These are phyloP conservation scores for Boulengeromyrus knoepffleri DNA, from an alignment of 2,113 vertebrate genomes.

Conservation along the genomic window DNA sequence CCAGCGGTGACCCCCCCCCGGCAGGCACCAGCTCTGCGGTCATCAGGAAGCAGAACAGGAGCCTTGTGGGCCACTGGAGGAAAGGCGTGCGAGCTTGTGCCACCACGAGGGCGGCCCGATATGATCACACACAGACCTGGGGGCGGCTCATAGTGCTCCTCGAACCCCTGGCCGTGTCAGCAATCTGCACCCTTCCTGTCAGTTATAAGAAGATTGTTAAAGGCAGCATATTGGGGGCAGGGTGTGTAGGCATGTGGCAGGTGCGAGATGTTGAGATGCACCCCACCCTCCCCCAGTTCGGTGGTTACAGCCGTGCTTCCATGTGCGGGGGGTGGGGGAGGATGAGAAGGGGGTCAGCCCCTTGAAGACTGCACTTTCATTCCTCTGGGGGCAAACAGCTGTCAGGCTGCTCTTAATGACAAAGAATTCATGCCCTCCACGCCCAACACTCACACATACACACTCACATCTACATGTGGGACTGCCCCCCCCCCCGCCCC, in stretches of 20 bases:
- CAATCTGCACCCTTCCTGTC: not conserved
- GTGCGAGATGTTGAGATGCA: not conserved
- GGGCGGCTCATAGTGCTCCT: not conserved
- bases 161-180: not conserved
- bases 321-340: not conserved
- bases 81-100: not conserved
- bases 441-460: not conserved
- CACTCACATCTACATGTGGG: too few species aligned
- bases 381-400: not conserved
- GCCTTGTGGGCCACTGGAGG: not conserved
- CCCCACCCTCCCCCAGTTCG: not conserved
- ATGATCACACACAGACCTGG: not conserved
- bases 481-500: too few species aligned
- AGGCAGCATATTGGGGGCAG: not conserved
- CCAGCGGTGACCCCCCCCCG: not conserved
- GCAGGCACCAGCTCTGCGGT: not conserved
- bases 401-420: too few species aligned
- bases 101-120: accelerated
- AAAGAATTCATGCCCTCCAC: too few species aligned
- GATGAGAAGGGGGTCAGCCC: not conserved
- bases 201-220: not conserved
- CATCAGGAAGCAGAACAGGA: not conserved
- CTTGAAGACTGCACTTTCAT: not conserved
- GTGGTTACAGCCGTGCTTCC: not conserved
- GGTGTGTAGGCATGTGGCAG: not conserved